phyloP scores from a whole-genome alignment of 2,888 invertebrate species.

The Axea sp. region DNA sequence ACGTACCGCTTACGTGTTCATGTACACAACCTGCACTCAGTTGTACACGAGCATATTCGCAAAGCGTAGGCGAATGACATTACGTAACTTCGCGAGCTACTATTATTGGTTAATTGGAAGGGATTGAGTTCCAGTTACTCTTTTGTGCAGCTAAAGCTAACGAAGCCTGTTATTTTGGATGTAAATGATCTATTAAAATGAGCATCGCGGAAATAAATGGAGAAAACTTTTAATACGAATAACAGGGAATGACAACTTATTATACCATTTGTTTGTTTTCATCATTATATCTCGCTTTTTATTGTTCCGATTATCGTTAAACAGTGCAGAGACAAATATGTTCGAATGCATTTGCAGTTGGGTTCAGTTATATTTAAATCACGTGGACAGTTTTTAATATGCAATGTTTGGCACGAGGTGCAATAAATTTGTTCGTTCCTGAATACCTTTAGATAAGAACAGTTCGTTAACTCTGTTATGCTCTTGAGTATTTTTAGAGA shows the following conservation, averaged over 20 bases:
- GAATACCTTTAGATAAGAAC: no score
- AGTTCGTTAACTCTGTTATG: no score
- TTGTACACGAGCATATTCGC: slow-evolving; percentile 56
- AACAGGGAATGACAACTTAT: background rate
- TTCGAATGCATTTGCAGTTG: no score
- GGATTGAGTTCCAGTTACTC: slow-evolving; percentile 65
- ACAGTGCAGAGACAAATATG: no score
- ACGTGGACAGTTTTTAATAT: no score
- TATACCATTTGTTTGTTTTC: background rate
- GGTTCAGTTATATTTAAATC: no score
- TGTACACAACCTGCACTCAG: slow-evolving; percentile 55
- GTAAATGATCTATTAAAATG: slow-evolving; percentile 49
- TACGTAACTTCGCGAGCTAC: slow-evolving; percentile 63
- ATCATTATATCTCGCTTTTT: background rate
- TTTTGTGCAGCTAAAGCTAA: slow-evolving; percentile 54
- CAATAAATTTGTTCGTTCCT: no score
- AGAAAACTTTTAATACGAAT: slow-evolving; percentile 1
- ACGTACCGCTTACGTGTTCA: slow-evolving; percentile 52
- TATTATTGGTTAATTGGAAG: slow-evolving; percentile 68
- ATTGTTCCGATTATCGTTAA: background rate
- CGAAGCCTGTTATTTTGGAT: slow-evolving; percentile 54
- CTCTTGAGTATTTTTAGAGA: no score
- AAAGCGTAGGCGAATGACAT: slow-evolving; percentile 60
- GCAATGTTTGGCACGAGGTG: no score
- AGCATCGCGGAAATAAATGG: slow-evolving; percentile 11